These are phyloP conservation scores for Sicus ferrugineus DNA, from an alignment of 2,888 invertebrate genomes.

Conservation along the genomic window DNA sequence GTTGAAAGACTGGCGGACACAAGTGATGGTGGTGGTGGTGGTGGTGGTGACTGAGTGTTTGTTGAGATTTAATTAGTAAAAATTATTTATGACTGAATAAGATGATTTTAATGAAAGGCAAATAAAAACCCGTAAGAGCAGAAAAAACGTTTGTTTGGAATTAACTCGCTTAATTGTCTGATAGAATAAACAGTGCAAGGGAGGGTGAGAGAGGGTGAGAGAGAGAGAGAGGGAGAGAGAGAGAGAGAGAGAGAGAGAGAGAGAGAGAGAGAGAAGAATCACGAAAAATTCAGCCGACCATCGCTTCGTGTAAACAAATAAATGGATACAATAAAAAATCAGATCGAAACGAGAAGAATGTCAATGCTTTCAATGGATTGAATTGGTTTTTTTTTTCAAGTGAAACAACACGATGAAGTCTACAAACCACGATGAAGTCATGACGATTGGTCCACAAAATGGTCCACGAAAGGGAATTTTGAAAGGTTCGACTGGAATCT, in stretches of 20 bases:
- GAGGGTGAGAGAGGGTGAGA: not conserved
- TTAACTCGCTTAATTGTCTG: slow-evolving; percentile 23
- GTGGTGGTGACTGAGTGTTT: slow-evolving; percentile 16
- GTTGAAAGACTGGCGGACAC: not conserved
- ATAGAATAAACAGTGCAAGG: slow-evolving; percentile 27
- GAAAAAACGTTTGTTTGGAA: not conserved
- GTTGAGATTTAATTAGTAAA: slow-evolving; percentile 34
- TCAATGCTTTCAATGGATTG: slow-evolving; percentile 6
- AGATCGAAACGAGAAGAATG: not conserved
- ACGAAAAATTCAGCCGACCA: not conserved
- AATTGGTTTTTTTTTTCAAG: slow-evolving; percentile 15
- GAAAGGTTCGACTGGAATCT: not conserved
- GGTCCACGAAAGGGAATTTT: not conserved
- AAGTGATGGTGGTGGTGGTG: slow-evolving; percentile 5
- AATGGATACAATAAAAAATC: slow-evolving; percentile 3
- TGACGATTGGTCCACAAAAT: slow-evolving; percentile 15
- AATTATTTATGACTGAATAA: slow-evolving; percentile 29
- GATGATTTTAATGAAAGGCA: slow-evolving; percentile 41
- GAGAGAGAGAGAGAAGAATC: not conserved
- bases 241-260: not conserved
- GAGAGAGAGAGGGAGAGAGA: not conserved
- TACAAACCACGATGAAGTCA: slow-evolving; percentile 29
- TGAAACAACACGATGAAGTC: not conserved
- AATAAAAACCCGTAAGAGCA: slow-evolving; percentile 30
- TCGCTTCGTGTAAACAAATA: too few relatives aligned